These are phyloP conservation scores for Sarcophaga rosellei DNA, from an alignment of 2,888 invertebrate species.

Conservation along the genomic window DNA sequence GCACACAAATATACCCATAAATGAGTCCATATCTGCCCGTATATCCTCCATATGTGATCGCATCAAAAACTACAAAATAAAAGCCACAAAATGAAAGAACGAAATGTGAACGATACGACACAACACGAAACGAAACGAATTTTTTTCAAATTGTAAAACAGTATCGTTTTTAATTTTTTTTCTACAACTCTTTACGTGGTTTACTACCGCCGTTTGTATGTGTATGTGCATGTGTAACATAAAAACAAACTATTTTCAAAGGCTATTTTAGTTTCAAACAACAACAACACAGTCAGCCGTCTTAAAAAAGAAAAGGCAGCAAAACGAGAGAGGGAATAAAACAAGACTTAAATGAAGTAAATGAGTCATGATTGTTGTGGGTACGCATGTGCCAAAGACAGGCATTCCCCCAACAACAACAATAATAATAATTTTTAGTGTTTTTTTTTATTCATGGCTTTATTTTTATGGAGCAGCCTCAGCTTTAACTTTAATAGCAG, in stretches of 20 bases:
- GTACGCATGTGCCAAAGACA: slow-evolving; percentile 65
- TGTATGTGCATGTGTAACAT: background rate
- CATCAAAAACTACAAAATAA: slow-evolving; percentile 42
- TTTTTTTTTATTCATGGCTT: background rate
- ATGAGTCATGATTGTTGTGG: slow-evolving; percentile 62
- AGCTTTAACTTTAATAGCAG: too few species aligned
- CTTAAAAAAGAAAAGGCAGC: background rate
- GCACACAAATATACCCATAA: background rate
- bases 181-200: background rate
- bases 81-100: slow-evolving; percentile 51
- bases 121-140: slow-evolving; percentile 42
- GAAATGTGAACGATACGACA: background rate
- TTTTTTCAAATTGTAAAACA: slow-evolving; percentile 45
- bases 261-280: slow-evolving; percentile 47
- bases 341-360: background rate
- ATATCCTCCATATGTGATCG: slow-evolving; percentile 42
- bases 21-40: background rate
- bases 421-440: slow-evolving; percentile 10
- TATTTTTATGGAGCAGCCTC: background rate
- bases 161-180: slow-evolving; percentile 50
- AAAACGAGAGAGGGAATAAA: background rate
- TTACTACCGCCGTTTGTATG: background rate
- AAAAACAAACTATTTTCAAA: slow-evolving; percentile 53
- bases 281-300: background rate
- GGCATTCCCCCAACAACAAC: slow-evolving; percentile 69